A percentile compares a stretch with the other conserved stretches of the same genome.
Conservation (phyloP, 2,797 vertebrate species). For the Enteromius argenteus region DNA sequence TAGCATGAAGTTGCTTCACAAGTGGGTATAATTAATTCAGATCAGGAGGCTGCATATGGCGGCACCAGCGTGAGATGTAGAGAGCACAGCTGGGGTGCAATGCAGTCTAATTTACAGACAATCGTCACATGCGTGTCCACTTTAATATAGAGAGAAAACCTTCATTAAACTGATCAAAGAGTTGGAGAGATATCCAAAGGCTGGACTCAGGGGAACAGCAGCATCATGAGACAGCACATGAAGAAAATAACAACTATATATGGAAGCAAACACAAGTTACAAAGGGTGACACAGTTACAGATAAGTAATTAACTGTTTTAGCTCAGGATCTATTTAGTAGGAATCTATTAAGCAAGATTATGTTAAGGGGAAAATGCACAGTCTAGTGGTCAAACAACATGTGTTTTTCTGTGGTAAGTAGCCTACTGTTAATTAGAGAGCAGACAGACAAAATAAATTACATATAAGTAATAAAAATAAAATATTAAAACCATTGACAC, state of each 20-base stretch:
- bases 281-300: background rate
- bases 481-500: background rate
- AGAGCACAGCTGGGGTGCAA: conserved; percentile 25
- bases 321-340: background rate
- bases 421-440: background rate
- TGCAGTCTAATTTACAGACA: conserved; percentile 27
- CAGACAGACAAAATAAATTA: background rate
- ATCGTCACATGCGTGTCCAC: conserved; percentile 2
- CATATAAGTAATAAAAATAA: background rate
- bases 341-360: background rate
- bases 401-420: background rate
- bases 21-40: conserved; percentile 43
- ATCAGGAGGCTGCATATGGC: conserved; percentile 9
- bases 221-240: background rate
- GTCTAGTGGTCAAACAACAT: background rate
- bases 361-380: background rate
- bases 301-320: background rate
- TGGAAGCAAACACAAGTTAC: background rate
- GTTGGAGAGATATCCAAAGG: background rate
- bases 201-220: conserved; percentile 4
- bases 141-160: conserved; percentile 17
- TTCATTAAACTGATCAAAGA: conserved; percentile 30
- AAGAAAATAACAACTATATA: background rate
- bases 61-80: background rate
- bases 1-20: conserved; percentile 31